Percentiles rank a stretch among this genome's conserved stretches.
Conservation (phyloP, 2,797 vertebrate genomes). For the Enteromius paludinosus region DNA sequence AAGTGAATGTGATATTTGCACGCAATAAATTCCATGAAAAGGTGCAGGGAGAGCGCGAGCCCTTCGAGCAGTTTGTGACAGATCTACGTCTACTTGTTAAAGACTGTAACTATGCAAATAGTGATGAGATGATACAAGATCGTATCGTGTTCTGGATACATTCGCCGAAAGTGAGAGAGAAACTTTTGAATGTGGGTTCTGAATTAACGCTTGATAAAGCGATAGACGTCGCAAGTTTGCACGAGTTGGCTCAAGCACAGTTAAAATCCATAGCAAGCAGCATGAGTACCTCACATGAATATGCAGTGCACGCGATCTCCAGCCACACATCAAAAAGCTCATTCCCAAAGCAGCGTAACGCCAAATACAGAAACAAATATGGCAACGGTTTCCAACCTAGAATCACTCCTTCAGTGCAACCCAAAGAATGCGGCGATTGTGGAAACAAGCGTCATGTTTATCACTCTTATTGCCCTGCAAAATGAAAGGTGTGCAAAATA, state of each 20-base stretch:
- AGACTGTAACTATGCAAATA: constrained; percentile 25
- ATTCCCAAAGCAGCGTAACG: neutral
- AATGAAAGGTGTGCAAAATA: constrained; percentile 4
- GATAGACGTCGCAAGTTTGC: constrained; percentile 4
- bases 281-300: neutral
- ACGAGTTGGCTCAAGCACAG: constrained; percentile 31
- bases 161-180: constrained; percentile 13
- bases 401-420: neutral
- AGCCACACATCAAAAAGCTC: neutral
- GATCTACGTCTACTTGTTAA: neutral
- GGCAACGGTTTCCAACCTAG: neutral
- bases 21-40: no score
- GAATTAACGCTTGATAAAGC: constrained; percentile 20
- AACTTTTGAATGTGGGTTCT: constrained; percentile 26
- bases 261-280: constrained; percentile 2
- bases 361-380: neutral
- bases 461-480: neutral
- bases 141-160: neutral
- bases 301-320: neutral
- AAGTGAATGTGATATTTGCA: no score
- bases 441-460: neutral
- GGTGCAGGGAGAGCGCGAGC: neutral
- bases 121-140: neutral
- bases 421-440: neutral
- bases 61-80: neutral